Evolutionary conservation across 1,140 invertebrate species (phyloP).

Genomic region (Drosophila ohnishii): DNA sequence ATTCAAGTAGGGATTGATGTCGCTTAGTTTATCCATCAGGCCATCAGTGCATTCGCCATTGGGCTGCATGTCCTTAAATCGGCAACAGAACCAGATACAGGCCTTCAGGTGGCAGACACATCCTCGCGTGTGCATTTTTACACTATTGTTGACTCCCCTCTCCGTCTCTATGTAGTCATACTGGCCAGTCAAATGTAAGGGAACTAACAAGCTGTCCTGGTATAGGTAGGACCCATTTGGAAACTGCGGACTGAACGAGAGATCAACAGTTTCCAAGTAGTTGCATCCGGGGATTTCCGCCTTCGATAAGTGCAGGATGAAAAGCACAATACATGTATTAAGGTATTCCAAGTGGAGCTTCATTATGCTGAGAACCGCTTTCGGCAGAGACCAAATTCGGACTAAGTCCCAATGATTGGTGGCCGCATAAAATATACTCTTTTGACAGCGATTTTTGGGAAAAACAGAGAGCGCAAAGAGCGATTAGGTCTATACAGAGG

Average conservation of each 20-base stretch:
- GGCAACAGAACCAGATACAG: background rate
- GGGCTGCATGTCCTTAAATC: background rate
- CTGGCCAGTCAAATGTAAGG: background rate
- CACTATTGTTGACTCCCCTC: background rate
- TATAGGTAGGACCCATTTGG: background rate
- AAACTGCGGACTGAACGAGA: background rate
- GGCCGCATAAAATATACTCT: background rate
- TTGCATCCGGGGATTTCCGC: background rate
- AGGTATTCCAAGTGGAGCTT: background rate
- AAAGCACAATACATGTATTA: background rate
- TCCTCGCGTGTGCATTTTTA: background rate
- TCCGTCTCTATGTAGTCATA: background rate
- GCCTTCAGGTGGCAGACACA: background rate
- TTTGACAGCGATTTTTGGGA: background rate
- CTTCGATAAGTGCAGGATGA: background rate
- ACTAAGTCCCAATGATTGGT: background rate
- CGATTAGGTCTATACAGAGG: background rate
- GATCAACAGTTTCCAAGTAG: background rate
- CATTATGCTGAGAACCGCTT: background rate
- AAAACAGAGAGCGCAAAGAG: background rate
- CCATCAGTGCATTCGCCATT: background rate
- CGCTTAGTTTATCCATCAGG: background rate
- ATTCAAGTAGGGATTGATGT: background rate
- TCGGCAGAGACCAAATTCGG: background rate
- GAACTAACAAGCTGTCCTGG: background rate